Base-by-base conservation (phyloP, 2,797 vertebrate species). In the Lithobates sylvaticus region DNA sequence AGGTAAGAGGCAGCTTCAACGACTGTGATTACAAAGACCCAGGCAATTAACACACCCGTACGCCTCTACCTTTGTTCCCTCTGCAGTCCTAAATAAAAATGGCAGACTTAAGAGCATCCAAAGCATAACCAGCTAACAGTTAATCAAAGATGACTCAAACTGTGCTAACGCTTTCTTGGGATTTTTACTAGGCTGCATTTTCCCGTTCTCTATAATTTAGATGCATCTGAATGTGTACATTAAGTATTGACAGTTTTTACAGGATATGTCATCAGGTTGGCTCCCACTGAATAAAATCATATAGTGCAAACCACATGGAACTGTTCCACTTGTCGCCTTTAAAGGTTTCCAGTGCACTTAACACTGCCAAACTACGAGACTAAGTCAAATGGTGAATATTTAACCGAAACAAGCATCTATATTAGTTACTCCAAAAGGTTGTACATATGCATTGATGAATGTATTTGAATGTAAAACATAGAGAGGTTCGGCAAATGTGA, bases 201-300 rank as follows among this genome's bases (percentile, higher is more conserved):
- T 83, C 54, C 76, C 54, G 39, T 42, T 65, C 85, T 50, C 80
- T 83, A 83, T 87, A 86, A 86, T 86, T 86, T 83, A 78, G 85
- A 78, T 83, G 74, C 85, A 83, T 86, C 85, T 86, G 54, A 86
- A 83, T 86, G 85, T 83, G 75, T 86, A 86, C 79, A 83, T 83
- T 86, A 86, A 68, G 85, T 29, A 73, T 42, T 77, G 85, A 83
- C 80, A 86, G 74, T 73, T 78, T 86, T 82, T 83, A 73, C 75
- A 83, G 74, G 67, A 86, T 86, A 86, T 86, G 80, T 73, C 80
- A 83, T 86, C 85, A 86, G 68, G 68, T 65, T 72, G 69, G 58
- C 80, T 86, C 68, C 85, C 39, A 83, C 78, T 1, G 80, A 83
- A 83, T 86, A 78, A 83, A 86, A 86, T 86, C 76, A 86, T 78